These are phyloP conservation scores for Gymnorhina tibicen DNA, from an alignment of 2,113 vertebrate genomes.

Conservation along the genomic window DNA sequence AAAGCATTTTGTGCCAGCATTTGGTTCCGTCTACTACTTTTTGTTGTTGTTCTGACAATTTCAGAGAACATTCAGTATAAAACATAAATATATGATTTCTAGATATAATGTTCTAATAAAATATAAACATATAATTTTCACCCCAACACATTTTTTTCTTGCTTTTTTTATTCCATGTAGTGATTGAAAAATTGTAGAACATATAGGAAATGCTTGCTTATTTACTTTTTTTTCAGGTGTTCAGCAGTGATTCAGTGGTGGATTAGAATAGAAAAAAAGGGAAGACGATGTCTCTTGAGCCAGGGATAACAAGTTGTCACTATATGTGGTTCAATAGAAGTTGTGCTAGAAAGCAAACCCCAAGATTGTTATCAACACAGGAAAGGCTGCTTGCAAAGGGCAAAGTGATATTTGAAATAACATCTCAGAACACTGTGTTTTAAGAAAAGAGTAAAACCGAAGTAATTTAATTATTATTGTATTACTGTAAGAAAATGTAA, in stretches of 20 bases:
- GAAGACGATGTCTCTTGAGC: neutral
- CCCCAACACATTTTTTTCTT: neutral
- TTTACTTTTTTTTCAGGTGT: neutral
- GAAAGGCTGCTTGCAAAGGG: neutral
- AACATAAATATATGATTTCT: neutral
- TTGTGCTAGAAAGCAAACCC: neutral
- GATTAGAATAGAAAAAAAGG: neutral
- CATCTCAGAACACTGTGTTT: neutral
- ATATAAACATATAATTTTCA: neutral
- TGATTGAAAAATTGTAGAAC: neutral
- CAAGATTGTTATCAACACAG: neutral
- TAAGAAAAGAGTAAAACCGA: neutral
- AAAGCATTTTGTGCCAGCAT: neutral
- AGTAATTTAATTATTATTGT: neutral
- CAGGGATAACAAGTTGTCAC: neutral
- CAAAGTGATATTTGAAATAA: neutral
- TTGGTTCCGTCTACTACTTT: neutral
- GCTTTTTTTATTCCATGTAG: neutral
- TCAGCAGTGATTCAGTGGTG: neutral
- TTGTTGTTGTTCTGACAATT: neutral
- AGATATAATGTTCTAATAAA: neutral
- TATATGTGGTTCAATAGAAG: neutral
- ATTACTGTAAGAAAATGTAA: neutral
- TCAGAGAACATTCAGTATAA: neutral
- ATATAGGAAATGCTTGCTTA: neutral